Evolutionary conservation across 2,797 vertebrate genomes (phyloP).

Genomic region (Clarias fuscus): DNA sequence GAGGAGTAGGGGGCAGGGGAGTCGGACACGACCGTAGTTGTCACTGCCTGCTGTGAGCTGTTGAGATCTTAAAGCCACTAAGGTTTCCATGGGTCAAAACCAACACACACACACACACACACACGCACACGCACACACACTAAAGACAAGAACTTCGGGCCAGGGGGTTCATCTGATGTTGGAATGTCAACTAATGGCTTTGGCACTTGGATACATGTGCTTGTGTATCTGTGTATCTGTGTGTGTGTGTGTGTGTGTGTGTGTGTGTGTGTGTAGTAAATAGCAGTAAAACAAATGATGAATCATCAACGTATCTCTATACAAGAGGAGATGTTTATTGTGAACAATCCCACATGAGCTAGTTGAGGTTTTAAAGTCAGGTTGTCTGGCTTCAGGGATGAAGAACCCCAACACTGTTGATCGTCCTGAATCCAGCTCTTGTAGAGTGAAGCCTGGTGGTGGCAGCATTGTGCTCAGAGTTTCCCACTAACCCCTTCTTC

Average conservation of each 20-base stretch:
- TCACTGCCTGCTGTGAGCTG: conserved; percentile 28
- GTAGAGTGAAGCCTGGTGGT: background rate
- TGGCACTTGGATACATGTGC: conserved; percentile 26
- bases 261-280: conserved; percentile 5
- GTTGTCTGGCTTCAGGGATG: background rate
- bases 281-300: background rate
- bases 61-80: conserved; percentile 48
- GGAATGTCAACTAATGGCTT: conserved; percentile 43
- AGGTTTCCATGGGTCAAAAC: conserved; percentile 1
- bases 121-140: background rate
- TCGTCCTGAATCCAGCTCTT: background rate
- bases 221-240: conserved; percentile 27
- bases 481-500: background rate
- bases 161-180: conserved; percentile 44
- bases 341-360: background rate
- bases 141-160: background rate
- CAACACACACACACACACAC: conserved; percentile 1
- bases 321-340: background rate
- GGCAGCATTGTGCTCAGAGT: too few relatives aligned
- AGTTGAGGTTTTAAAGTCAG: background rate
- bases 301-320: background rate
- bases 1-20: background rate
- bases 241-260: conserved; percentile 32
- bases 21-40: conserved; percentile 3
- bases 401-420: background rate